phyloP scores from a whole-genome alignment of 2,797 vertebrate species.

The Chanos chanos region DNA sequence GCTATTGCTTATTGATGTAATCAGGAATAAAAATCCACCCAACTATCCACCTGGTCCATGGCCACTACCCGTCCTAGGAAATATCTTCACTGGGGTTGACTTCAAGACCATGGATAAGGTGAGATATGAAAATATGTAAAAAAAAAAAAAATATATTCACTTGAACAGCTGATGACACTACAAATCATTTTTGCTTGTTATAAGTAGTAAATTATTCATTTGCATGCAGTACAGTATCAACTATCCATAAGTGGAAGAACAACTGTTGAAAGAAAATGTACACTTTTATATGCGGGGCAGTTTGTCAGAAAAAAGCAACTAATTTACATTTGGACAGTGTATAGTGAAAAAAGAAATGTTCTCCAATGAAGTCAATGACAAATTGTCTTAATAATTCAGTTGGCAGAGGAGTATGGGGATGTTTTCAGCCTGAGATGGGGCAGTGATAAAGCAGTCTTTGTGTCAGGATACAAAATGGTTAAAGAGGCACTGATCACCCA shows the following conservation, averaged over 20 bases:
- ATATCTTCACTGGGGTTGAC: constrained; percentile 61
- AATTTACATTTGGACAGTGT: too few species aligned
- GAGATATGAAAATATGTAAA: neutral
- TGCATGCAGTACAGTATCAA: too few species aligned
- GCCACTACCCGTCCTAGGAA: constrained; percentile 74
- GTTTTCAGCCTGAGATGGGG: constrained; percentile 68
- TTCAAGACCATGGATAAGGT: constrained; percentile 62
- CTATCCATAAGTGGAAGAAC: too few species aligned
- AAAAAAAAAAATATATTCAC: too few species aligned
- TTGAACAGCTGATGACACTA: too few species aligned
- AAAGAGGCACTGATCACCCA: constrained; percentile 69
- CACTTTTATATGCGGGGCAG: too few species aligned
- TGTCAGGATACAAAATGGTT: constrained; percentile 67
- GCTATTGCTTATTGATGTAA: constrained; percentile 64
- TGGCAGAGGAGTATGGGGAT: constrained; percentile 61
- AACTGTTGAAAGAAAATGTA: too few species aligned
- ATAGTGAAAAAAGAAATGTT: too few species aligned
- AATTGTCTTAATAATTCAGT: constrained; percentile 39
- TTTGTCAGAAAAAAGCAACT: too few species aligned
- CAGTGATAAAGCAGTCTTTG: constrained; percentile 54
- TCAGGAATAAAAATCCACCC: constrained; percentile 63
- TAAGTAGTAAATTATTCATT: too few species aligned
- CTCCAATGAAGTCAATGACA: too few species aligned
- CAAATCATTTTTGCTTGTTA: too few species aligned
- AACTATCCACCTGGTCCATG: constrained; percentile 75